Percentiles rank a stretch among this genome's conserved stretches.
These are phyloP conservation scores for Octonoba sinensis DNA, from an alignment of 2,888 invertebrate species.

Conservation along the genomic window DNA sequence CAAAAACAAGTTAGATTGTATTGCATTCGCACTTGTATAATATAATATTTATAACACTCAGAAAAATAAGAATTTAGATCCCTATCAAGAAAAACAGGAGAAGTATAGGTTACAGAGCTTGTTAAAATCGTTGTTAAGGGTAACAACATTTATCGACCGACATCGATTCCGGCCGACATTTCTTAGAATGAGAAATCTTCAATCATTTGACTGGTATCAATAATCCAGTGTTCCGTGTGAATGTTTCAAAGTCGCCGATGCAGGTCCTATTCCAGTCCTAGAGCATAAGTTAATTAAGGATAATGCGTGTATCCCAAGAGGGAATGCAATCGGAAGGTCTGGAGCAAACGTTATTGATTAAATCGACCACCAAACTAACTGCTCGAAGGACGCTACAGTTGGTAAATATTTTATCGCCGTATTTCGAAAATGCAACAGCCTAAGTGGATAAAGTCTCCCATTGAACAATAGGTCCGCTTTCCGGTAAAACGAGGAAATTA, in stretches of 20 bases:
- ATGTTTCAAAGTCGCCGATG: too few species aligned
- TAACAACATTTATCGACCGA: too few species aligned
- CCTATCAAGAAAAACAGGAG: too few species aligned
- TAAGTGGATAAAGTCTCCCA: slow-evolving; percentile 32
- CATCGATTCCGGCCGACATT: too few species aligned
- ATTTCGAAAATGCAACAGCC: slow-evolving; percentile 29
- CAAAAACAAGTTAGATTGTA: too few species aligned
- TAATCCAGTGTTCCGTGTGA: slow-evolving; percentile 30
- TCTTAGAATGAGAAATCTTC: too few species aligned
- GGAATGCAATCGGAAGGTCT: too few species aligned
- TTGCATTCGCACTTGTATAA: too few species aligned
- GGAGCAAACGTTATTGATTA: slow-evolving; percentile 46
- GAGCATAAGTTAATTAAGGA: slow-evolving; percentile 54
- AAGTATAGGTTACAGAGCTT: too few species aligned
- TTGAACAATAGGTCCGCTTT: slow-evolving; percentile 31
- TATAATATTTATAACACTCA: too few species aligned
- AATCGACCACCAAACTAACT: slow-evolving; percentile 50
- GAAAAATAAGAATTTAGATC: too few species aligned
- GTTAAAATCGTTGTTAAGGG: too few species aligned
- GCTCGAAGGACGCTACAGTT: slow-evolving; percentile 26
- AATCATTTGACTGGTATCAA: slow-evolving; percentile 19
- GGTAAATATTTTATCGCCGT: slow-evolving; percentile 55
- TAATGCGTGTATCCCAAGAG: slow-evolving; percentile 43
- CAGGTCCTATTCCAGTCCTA: slow-evolving; percentile 23
- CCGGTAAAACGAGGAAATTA: slow-evolving; percentile 10